Evolutionary conservation across 1,140 invertebrate species (phyloP), one percentile per base, ranked within the genome.

Genomic region (Bombus superbus): DNA sequence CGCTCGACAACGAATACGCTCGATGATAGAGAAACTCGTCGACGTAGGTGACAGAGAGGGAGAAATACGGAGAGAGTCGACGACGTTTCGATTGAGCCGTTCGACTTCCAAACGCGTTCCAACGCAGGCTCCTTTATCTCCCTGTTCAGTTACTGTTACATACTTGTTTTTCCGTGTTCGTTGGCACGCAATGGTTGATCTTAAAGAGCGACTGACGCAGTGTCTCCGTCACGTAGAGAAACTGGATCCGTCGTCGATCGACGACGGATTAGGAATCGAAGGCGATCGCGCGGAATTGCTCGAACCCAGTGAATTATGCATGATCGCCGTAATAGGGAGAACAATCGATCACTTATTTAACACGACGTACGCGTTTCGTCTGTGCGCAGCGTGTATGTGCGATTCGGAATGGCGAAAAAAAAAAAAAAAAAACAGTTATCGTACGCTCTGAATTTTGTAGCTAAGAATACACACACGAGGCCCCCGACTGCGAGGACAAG

Each of bases 231-330:
- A 40, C 77, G 64, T 80, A 53, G 13, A 80, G 42, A 64, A 80
- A 68, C 64, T 68, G 44, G 44, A 69, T 69, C 77, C 32, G n/a
- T 13, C 35, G 44, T 47, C 42, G 64, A 68, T 79, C 42, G n/a
- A 11, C 77, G 64, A 47, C 64, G 11, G n/a, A 3, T 68, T 80
- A 68, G 32, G 44, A 64, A 64, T 32, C n/a, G 57, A 64, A 64
- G n/a, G 38, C 25, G 28, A 40, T 22, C 22, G 68, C 38, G 25
- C 11, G 38, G 22, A 69, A 69, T 69, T 11, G 25, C 22, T 66
- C 32, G 4, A 15, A 42, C n/a, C 47, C 42, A 15, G 62, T 79
- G 77, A 79, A 80, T 80, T 80, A 80, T 69, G 64, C 78, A 53
- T 69, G 78, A 53, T 69, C 64, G 25, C 35, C 62, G n/a, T 79